These are phyloP conservation scores for Seriola aureovittata DNA, from an alignment of 2,113 vertebrate genomes.

Conservation along the genomic window DNA sequence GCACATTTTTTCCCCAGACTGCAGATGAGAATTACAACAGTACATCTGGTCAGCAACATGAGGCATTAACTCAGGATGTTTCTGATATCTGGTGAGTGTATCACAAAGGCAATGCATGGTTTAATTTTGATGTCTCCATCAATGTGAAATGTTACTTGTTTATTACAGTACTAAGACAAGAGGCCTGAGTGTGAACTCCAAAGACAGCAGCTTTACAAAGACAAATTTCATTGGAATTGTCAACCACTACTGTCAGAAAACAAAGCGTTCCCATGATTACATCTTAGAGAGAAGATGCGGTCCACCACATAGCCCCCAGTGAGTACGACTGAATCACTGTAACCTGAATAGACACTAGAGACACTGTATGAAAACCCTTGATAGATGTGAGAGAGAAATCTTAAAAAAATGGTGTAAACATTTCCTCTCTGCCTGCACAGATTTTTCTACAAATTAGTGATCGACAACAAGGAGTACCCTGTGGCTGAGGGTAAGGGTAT, in stretches of 20 bases:
- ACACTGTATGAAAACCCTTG: not conserved
- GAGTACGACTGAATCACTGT: conserved; percentile 43
- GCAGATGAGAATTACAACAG: conserved; percentile 25
- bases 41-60: not conserved
- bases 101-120: not conserved
- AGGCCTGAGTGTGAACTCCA: conserved; percentile 6
- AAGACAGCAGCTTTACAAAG: not conserved
- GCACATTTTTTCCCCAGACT: conserved; percentile 37
- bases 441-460: conserved; percentile 70
- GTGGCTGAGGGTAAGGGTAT: conserved; percentile 39
- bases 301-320: conserved; percentile 58
- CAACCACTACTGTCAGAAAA: conserved; percentile 67
- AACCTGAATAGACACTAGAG: not conserved
- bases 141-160: conserved; percentile 2
- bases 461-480: conserved; percentile 61
- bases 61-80: not conserved
- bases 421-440: conserved; percentile 43
- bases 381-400: not conserved
- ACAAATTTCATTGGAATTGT: conserved; percentile 59
- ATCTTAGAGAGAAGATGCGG: conserved; percentile 25
- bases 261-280: not conserved
- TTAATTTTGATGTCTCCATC: not conserved
- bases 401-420: not conserved
- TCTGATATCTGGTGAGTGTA: conserved; percentile 51
- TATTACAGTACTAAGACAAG: conserved; percentile 20